Percentiles rank a stretch among this genome's conserved stretches.
Conservation (phyloP, 2,797 vertebrate genomes). For the Rhynchotus rufescens region DNA sequence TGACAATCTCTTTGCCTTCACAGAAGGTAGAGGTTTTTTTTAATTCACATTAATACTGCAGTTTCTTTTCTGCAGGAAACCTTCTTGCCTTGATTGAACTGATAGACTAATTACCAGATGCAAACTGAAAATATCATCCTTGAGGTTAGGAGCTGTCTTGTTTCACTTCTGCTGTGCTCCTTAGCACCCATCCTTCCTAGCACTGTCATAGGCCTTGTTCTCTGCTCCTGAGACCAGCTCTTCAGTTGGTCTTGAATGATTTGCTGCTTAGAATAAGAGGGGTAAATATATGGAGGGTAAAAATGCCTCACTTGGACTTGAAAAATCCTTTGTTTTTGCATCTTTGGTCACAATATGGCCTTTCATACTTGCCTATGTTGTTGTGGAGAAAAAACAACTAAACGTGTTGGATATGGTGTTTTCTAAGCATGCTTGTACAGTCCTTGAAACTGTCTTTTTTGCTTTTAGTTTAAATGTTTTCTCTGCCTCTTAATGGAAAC, state of each 20-base stretch:
- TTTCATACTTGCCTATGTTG: background rate
- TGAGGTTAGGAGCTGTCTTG: background rate
- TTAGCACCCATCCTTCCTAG: background rate
- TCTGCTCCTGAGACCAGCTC: background rate
- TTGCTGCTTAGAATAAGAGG: background rate
- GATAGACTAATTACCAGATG: background rate
- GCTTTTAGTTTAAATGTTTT: background rate
- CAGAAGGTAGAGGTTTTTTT: conserved; percentile 25
- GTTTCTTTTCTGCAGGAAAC: conserved; percentile 10
- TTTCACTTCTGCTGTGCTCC: background rate
- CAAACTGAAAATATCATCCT: background rate
- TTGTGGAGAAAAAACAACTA: background rate
- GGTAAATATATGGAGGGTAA: background rate
- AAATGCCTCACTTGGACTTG: background rate
- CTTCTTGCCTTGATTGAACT: conserved; percentile 10
- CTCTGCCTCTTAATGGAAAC: background rate
- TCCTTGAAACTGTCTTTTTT: background rate
- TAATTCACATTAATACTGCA: background rate
- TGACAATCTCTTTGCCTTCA: conserved; percentile 41
- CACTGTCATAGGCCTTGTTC: background rate
- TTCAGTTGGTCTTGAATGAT: background rate
- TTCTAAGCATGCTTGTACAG: background rate
- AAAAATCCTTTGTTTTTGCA: background rate
- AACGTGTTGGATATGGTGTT: background rate
- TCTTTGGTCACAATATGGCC: background rate